These are phyloP conservation scores for Drosophila parvula DNA, from an alignment of 1,140 invertebrate species.

Conservation along the genomic window DNA sequence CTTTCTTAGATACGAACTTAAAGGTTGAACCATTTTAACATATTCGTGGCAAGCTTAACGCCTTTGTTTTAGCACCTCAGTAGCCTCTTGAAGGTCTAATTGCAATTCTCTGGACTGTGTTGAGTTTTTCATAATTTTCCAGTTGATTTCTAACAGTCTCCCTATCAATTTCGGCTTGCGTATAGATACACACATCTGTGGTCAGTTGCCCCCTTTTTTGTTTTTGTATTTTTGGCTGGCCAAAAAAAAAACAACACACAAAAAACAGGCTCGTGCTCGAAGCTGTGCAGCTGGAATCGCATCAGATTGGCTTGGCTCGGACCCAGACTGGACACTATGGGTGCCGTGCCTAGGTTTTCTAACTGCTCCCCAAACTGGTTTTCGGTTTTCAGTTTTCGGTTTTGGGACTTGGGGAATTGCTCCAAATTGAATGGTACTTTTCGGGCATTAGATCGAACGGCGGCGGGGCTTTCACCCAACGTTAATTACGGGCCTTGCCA, in stretches of 20 bases:
- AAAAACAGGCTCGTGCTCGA: conserved; percentile 34
- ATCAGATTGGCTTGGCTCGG: background rate
- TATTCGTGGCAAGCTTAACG: background rate
- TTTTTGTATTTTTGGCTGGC: conserved; percentile 14
- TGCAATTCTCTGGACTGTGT: background rate
- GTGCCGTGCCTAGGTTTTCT: conserved; percentile 27
- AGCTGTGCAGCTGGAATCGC: conserved; percentile 22
- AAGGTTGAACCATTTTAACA: conserved; percentile 3
- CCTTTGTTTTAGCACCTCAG: background rate
- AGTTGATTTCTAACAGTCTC: background rate
- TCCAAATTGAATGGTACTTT: conserved; percentile 44
- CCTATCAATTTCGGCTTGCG: background rate
- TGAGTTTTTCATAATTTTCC: background rate
- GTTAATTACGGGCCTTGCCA: conserved; percentile 35
- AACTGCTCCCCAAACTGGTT: conserved; percentile 32
- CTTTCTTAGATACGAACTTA: no score
- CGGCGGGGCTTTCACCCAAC: conserved; percentile 33
- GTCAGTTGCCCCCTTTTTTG: conserved; percentile 9
- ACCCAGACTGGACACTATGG: conserved; percentile 18
- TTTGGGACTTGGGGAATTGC: conserved; percentile 10
- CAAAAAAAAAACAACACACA: background rate
- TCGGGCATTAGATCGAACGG: conserved; percentile 32
- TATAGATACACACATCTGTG: conserved; percentile 28
- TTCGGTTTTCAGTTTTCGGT: background rate
- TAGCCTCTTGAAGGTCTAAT: background rate